Percentiles rank a stretch among this genome's conserved stretches.
Evolutionary conservation across 2,113 vertebrate genomes (phyloP).

Genomic region (Casuarius casuarius): DNA sequence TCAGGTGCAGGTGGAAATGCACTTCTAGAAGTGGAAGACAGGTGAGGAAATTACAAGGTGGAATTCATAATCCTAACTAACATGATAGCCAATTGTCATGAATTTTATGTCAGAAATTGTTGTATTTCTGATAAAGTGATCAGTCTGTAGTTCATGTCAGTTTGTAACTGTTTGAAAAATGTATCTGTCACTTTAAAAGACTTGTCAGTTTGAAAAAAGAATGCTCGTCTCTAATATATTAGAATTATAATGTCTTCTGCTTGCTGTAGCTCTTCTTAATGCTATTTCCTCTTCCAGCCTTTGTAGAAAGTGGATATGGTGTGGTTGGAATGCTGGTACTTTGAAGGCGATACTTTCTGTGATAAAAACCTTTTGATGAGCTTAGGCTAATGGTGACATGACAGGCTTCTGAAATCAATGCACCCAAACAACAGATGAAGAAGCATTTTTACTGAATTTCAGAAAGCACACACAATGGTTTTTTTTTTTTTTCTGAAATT

Average conservation of each 20-base stretch:
- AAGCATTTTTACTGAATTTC: not conserved
- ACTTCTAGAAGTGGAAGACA: not conserved
- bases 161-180: not conserved
- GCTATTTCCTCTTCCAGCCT: not conserved
- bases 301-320: not conserved
- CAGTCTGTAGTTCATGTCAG: not conserved
- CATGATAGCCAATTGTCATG: not conserved
- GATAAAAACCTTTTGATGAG: slow-evolving; percentile 2
- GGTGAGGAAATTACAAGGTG: not conserved
- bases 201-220: not conserved
- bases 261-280: slow-evolving; percentile 12
- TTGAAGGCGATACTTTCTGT: not conserved
- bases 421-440: slow-evolving; percentile 30
- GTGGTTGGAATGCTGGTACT: not conserved
- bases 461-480: not conserved
- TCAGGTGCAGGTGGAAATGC: not conserved
- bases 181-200: not conserved
- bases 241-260: not conserved
- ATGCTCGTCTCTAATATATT: not conserved
- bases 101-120: not conserved
- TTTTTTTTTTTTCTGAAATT: not conserved
- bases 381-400: not conserved
- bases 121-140: not conserved
- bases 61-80: not conserved
- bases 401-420: not conserved